Conservation (phyloP, 1,140 invertebrate genomes). For the Diachasmimorpha longicaudata region DNA sequence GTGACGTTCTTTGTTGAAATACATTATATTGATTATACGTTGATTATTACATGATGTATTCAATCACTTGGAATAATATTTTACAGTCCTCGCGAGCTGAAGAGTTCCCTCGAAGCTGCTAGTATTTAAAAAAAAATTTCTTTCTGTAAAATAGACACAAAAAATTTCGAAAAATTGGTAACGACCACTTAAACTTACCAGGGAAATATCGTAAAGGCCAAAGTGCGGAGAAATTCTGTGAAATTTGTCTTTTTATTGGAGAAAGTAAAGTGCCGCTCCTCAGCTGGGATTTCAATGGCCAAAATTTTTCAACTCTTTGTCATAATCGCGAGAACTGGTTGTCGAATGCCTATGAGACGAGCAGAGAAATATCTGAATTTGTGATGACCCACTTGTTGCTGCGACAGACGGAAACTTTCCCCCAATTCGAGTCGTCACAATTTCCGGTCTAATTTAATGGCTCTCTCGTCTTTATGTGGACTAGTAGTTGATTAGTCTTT, state of each 20-base stretch:
- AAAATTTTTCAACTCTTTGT: background rate
- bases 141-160: too few relatives aligned
- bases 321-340: too few relatives aligned
- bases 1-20: background rate
- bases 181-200: too few relatives aligned
- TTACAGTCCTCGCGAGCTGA: too few relatives aligned
- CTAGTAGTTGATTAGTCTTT: background rate
- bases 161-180: too few relatives aligned
- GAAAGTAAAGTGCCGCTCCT: slow-evolving; percentile 9
- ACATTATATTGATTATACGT: background rate
- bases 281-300: background rate
- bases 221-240: background rate
- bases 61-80: background rate
- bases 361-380: background rate
- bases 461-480: background rate
- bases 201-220: slow-evolving; percentile 14
- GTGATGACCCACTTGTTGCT: slow-evolving; percentile 31
- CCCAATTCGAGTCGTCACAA: background rate
- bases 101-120: too few relatives aligned
- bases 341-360: background rate
- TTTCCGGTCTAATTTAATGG: slow-evolving; percentile 1
- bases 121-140: too few relatives aligned
- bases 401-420: slow-evolving; percentile 36
- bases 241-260: background rate
- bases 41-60: background rate